Percentiles rank a stretch among this genome's conserved stretches.
phyloP scores from a whole-genome alignment of 2,888 invertebrate species.

The Epinotia bilunana region DNA sequence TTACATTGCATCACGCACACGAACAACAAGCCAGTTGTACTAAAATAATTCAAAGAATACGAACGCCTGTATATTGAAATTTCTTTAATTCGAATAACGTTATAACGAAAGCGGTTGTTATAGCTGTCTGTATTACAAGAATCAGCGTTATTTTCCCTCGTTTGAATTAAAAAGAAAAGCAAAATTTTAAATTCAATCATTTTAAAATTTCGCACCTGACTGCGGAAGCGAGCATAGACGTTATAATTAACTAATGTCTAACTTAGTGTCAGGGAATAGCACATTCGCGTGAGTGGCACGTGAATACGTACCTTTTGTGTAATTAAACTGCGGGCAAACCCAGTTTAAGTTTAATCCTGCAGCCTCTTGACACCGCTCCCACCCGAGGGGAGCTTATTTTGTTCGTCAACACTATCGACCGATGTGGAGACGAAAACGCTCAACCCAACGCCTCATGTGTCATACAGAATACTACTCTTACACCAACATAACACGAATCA shows the following conservation, averaged over 20 bases:
- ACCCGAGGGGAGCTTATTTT: slow-evolving; percentile 80
- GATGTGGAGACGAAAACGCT: slow-evolving; percentile 74
- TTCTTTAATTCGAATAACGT: slow-evolving; percentile 12
- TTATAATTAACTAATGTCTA: slow-evolving; percentile 78
- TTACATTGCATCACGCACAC: slow-evolving; percentile 55
- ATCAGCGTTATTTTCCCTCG: not conserved
- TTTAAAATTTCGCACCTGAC: slow-evolving; percentile 74
- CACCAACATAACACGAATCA: slow-evolving; percentile 63
- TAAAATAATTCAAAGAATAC: not conserved
- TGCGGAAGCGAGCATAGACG: slow-evolving; percentile 63
- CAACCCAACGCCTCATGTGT: slow-evolving; percentile 66
- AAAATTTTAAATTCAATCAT: slow-evolving; percentile 52
- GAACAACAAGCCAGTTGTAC: slow-evolving; percentile 43
- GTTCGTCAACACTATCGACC: slow-evolving; percentile 83
- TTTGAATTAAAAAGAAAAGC: slow-evolving; percentile 3
- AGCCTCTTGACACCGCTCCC: slow-evolving; percentile 83
- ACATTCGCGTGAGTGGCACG: slow-evolving; percentile 71
- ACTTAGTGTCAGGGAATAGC: slow-evolving; percentile 69
- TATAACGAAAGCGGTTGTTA: not conserved
- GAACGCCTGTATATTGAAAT: not conserved
- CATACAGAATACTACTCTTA: slow-evolving; percentile 70
- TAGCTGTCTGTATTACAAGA: not conserved
- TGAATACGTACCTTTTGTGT: slow-evolving; percentile 80
- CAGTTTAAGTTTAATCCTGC: slow-evolving; percentile 84
- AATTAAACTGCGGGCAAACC: slow-evolving; percentile 82